Percentiles rank a stretch among this genome's conserved stretches.
These are phyloP conservation scores for Lordiphosa andalusiaca DNA, from an alignment of 2,888 invertebrate genomes.

Conservation along the genomic window DNA sequence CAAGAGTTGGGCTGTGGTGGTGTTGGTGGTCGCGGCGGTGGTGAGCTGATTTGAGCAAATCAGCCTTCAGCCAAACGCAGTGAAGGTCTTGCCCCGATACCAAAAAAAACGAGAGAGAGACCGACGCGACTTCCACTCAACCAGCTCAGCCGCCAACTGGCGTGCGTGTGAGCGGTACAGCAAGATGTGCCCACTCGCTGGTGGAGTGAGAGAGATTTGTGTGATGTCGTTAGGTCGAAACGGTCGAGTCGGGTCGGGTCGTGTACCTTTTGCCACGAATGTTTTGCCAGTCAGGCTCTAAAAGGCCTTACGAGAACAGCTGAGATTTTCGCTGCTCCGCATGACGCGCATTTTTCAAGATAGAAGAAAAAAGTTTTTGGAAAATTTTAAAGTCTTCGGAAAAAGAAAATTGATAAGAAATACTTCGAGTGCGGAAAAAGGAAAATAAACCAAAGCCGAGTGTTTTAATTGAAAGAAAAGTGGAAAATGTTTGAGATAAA, in stretches of 20 bases:
- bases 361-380: conserved; percentile 40
- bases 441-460: conserved; percentile 25
- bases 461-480: conserved; percentile 18
- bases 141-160: conserved; percentile 15
- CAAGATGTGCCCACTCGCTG: conserved; percentile 29
- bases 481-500: conserved; percentile 16
- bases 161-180: conserved; percentile 47
- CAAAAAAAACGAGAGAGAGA: conserved; percentile 48
- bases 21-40: too few species aligned
- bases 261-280: conserved; percentile 82
- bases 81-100: conserved; percentile 78
- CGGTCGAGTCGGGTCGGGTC: conserved; percentile 82
- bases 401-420: conserved; percentile 18
- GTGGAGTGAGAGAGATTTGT: conserved; percentile 80
- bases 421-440: conserved; percentile 3
- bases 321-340: conserved; percentile 79
- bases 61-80: conserved; percentile 77
- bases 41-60: conserved; percentile 44
- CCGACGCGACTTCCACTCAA: conserved; percentile 60
- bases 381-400: conserved; percentile 38
- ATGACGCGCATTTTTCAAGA: conserved; percentile 78
- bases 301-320: conserved; percentile 81
- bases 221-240: conserved; percentile 81
- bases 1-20: conserved; percentile 13
- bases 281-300: conserved; percentile 81